Percentiles rank a stretch among this genome's conserved stretches.
Conservation (phyloP, 2,113 vertebrate genomes). For the Sylvietta virens region DNA sequence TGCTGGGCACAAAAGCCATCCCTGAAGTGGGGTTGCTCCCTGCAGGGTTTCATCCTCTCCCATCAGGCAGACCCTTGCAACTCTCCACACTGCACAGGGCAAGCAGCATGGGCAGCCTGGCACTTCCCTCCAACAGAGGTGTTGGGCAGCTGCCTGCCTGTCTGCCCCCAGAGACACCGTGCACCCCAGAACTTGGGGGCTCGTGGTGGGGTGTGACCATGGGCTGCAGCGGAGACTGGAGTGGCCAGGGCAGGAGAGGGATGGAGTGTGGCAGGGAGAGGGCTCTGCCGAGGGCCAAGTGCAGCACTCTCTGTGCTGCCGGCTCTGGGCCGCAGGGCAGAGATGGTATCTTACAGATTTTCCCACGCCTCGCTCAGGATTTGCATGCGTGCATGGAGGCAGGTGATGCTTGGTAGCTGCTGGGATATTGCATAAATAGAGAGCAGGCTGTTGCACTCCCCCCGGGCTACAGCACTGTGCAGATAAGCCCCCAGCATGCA, state of each 20-base stretch:
- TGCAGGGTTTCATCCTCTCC: background rate
- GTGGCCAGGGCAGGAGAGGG: background rate
- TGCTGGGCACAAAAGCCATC: background rate
- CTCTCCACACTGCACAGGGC: background rate
- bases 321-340: background rate
- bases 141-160: background rate
- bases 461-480: rapidly evolving
- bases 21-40: background rate
- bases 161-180: rapidly evolving
- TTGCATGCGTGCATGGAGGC: background rate
- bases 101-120: background rate
- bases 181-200: rapidly evolving
- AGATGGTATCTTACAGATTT: constrained; percentile 52
- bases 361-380: background rate
- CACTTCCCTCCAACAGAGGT: background rate
- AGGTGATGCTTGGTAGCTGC: background rate
- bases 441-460: background rate
- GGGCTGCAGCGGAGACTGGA: rapidly evolving
- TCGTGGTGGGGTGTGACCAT: background rate
- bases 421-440: background rate
- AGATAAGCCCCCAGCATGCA: background rate
- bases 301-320: background rate
- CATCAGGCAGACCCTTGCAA: background rate
- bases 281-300: background rate
- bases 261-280: background rate